Evolutionary conservation across 2,888 invertebrate species (phyloP), one percentile per base, ranked within the genome.

Genomic region (Polydrusus pterygomalis): DNA sequence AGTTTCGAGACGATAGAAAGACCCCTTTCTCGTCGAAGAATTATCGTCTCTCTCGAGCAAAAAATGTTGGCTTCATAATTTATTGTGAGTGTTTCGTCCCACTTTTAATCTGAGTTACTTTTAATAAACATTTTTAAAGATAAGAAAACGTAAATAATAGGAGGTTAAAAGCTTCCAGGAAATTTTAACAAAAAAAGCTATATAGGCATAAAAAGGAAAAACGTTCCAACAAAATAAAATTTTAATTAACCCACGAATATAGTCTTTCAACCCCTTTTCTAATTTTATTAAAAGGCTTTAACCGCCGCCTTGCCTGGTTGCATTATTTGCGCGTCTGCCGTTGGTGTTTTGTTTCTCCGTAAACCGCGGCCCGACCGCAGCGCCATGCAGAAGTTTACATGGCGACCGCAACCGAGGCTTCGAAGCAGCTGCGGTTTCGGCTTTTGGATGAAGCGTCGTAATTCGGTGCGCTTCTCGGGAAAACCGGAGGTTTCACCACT

Each of bases 321-420:
- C 74, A 74, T 74, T 74, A 69, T 68, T 68, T 63, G 68, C 68
- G 68, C 38, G 74, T 40, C 67, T 72, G 71, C 71, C 64, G 71
- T 72, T 77, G 81, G 83, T 81, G 83, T 84, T 85, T 83, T 83
- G 82, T 83, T 83, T 82, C 82, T 81, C 78, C 80, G 69, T 67
- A 74, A 77, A 80, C 82, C 86, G 84, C 85, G 81, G 82, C 82
- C 81, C 81, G 80, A 84, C 86, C 86, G 82, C 85, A 82, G 84
- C 85, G 84, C 73, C 73, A 67, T 73, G 58, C 60, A 85, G 85
- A 85, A 86, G 86, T 87, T 86, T 86, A 86, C 86, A 85, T 85
- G 75, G 49, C 60, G 68, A 86, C 87, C 85, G 83, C 85, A 85
- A 80, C 84, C 82, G 82, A 81, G 84, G 85, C 85, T 80, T 78